Conservation (phyloP, 2,113 vertebrate species). For the Mohoua ochrocephala region DNA sequence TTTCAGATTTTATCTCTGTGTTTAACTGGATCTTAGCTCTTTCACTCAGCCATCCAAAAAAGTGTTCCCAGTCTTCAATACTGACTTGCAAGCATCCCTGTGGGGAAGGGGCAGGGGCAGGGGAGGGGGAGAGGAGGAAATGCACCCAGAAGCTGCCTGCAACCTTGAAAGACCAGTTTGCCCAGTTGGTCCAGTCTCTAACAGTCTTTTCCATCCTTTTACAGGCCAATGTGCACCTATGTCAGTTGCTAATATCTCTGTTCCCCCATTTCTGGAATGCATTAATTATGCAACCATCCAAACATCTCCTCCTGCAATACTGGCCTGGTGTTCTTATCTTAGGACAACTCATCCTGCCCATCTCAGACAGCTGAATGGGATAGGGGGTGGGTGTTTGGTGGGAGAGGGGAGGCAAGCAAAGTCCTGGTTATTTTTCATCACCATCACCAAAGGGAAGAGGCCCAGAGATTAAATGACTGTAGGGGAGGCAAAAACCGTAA, state of each 20-base stretch:
- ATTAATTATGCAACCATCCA: neutral
- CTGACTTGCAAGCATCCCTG: neutral
- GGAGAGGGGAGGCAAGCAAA: neutral
- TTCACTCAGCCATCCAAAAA: neutral
- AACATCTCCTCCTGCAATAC: neutral
- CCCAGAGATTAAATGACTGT: neutral
- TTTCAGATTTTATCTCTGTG: neutral
- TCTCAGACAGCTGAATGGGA: neutral
- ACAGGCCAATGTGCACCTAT: neutral
- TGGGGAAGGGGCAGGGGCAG: no score
- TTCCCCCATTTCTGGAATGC: neutral
- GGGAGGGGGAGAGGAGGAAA: accelerated
- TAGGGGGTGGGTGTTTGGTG: neutral
- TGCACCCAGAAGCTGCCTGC: neutral
- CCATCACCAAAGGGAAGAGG: neutral
- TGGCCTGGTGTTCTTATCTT: neutral
- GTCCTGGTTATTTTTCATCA: neutral
- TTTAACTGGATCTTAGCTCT: neutral
- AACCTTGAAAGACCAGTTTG: neutral
- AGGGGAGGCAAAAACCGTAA: neutral
- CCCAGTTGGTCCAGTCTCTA: neutral
- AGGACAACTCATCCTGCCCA: neutral
- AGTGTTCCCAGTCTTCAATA: neutral
- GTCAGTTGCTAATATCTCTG: neutral
- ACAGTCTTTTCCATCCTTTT: neutral